Base-by-base conservation (phyloP, 2,888 invertebrate genomes). In the Lucinisca nassula region DNA sequence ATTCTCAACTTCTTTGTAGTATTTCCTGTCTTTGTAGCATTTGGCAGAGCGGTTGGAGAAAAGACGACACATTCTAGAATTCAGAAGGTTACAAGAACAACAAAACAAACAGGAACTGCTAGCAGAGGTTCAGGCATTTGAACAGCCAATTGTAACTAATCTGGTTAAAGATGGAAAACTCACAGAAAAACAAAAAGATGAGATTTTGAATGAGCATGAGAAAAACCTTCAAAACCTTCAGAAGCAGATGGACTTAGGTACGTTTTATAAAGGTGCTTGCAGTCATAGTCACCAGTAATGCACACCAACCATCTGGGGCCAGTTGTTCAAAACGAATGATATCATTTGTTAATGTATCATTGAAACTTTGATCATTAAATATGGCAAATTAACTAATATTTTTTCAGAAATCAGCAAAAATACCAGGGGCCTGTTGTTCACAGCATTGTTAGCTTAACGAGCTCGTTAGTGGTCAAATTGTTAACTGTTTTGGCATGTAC, bases 41-140 rank as follows among this genome's bases (percentile, higher is more conserved):
- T 87, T 96, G 49, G 95, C 95, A 70, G 95, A 95, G 73, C 88
- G 95, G 37, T 87, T 95, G 35, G 95, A 94, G 10, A 92, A 92
- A 67, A 87, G 96, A 30, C 85, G 92, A 51, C 93, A 95, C 72
- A 88, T 95, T 51, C 85, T 95, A 27, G 95, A 94, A 80, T 92
- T 93, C 85, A 89, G 92, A n/a, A 85, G 89, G n/a, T 83, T 92
- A 27, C 92, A 93, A 77, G 91, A 93, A 30, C 87, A 93, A 55
- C 93, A 93, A 81, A 85, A 87, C 10, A 77, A 87, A 3, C 91
- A 92, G 8, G 90, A 92, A 14, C 55, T 92, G 0, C 82, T 89
- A 0, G 81, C 87, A 4, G 92, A 92, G 21, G 88, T 92, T 14
- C 89, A 93, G 2, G 82, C 90, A 0, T 87, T 94, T 67, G 87